A percentile compares a stretch with the other conserved stretches of the same genome.
Evolutionary conservation across 2,797 vertebrate species (phyloP).

Genomic region (Sternotherus odoratus): DNA sequence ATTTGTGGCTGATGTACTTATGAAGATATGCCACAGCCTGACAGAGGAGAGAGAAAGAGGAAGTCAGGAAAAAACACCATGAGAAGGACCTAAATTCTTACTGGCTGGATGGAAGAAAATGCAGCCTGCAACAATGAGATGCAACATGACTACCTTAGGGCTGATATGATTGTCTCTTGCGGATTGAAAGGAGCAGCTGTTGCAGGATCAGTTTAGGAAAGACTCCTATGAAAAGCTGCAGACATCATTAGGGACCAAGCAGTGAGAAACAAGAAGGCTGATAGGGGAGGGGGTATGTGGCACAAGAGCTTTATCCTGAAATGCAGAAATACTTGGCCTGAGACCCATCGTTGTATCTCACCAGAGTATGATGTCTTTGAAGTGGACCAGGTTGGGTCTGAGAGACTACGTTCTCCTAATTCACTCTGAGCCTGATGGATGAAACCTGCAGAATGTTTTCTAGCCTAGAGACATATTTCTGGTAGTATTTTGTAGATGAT

Average conservation of each 20-base stretch:
- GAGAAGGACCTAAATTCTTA: not conserved
- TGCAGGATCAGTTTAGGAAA: not conserved
- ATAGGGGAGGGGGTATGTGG: not conserved
- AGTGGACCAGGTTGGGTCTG: not conserved
- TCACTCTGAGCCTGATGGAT: not conserved
- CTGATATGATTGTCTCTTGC: not conserved
- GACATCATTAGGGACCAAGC: not conserved
- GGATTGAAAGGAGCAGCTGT: not conserved
- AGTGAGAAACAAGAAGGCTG: not conserved
- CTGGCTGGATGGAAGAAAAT: not conserved
- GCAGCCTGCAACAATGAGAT: not conserved
- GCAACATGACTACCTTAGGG: not conserved
- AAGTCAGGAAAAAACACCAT: not conserved
- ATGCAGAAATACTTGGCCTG: not conserved
- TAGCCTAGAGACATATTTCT: not conserved
- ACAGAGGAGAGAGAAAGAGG: not conserved
- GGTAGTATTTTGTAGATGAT: constrained; percentile 65
- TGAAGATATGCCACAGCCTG: not conserved
- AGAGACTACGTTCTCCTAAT: not conserved
- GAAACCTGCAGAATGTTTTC: not conserved
- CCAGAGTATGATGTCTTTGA: not conserved
- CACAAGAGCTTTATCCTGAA: not conserved
- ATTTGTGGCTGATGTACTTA: not conserved
- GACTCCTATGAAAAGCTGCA: not conserved
- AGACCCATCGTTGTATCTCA: not conserved